Conservation (phyloP, 1,140 invertebrate species). For the Temnothorax curvispinosus region DNA sequence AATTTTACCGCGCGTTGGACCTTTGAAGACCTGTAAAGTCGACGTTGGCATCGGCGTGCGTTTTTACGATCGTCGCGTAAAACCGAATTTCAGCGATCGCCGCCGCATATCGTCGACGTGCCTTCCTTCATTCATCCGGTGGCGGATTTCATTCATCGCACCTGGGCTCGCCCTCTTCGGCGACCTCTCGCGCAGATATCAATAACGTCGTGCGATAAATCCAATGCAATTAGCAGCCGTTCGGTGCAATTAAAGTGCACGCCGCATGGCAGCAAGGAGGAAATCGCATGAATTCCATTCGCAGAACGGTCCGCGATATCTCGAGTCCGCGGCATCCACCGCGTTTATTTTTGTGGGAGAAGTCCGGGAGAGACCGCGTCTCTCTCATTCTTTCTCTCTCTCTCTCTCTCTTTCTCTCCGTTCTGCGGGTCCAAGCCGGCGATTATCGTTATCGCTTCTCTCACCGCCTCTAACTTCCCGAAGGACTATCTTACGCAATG, state of each 20-base stretch:
- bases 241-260: constrained; percentile 40
- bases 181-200: constrained; percentile 18
- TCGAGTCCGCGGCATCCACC: constrained; percentile 27
- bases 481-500: constrained; percentile 73
- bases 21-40: not conserved
- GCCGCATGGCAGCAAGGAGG: not conserved
- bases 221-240: constrained; percentile 19
- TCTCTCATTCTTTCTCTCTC: not conserved
- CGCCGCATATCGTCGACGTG: constrained; percentile 3
- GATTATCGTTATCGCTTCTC: constrained; percentile 72
- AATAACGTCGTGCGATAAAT: constrained; percentile 37
- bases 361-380: not conserved
- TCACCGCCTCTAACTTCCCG: constrained; percentile 63
- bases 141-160: constrained; percentile 54
- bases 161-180: not conserved
- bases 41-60: not conserved
- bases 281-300: constrained; percentile 35
- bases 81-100: constrained; percentile 26
- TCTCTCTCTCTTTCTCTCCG: not conserved
- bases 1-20: not conserved
- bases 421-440: constrained; percentile 45
- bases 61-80: constrained; percentile 40
- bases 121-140: constrained; percentile 30
- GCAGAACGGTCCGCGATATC: constrained; percentile 40
- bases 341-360: constrained; percentile 38